Evolutionary conservation across 2,113 vertebrate species (phyloP).

Genomic region (Rhynchopsitta pachyrhyncha): DNA sequence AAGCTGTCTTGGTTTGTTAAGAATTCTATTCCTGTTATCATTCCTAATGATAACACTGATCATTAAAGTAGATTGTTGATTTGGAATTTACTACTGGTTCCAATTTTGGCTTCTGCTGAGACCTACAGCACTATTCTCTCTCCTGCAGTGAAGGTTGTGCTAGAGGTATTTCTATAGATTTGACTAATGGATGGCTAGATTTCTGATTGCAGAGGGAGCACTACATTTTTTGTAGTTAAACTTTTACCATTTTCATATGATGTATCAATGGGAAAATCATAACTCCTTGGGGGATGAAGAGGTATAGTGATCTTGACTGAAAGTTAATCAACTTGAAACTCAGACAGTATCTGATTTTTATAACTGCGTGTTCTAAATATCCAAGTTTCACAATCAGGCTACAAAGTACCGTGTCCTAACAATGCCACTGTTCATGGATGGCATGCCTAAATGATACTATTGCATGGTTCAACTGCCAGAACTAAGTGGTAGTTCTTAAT

Average conservation of each 20-base stretch:
- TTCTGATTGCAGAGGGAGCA: background rate
- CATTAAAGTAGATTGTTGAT: background rate
- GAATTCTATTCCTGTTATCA: background rate
- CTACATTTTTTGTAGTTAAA: background rate
- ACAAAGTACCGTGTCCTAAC: background rate
- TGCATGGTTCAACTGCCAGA: background rate
- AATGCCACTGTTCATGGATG: background rate
- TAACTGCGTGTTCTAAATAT: background rate
- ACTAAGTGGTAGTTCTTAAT: background rate
- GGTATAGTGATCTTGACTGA: background rate
- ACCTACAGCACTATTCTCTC: background rate
- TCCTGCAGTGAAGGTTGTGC: background rate
- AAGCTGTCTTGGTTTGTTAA: fast-evolving
- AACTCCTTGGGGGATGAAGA: background rate
- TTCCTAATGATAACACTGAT: background rate
- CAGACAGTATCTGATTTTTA: background rate
- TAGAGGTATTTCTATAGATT: background rate
- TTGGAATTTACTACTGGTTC: background rate
- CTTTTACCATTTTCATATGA: background rate
- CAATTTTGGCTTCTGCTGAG: background rate
- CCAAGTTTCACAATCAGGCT: background rate
- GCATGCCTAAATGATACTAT: background rate
- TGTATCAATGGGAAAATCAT: background rate
- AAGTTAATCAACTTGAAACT: background rate
- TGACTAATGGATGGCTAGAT: background rate